These are phyloP conservation scores for Mercenaria mercenaria DNA, from an alignment of 1,140 invertebrate species.

Conservation along the genomic window DNA sequence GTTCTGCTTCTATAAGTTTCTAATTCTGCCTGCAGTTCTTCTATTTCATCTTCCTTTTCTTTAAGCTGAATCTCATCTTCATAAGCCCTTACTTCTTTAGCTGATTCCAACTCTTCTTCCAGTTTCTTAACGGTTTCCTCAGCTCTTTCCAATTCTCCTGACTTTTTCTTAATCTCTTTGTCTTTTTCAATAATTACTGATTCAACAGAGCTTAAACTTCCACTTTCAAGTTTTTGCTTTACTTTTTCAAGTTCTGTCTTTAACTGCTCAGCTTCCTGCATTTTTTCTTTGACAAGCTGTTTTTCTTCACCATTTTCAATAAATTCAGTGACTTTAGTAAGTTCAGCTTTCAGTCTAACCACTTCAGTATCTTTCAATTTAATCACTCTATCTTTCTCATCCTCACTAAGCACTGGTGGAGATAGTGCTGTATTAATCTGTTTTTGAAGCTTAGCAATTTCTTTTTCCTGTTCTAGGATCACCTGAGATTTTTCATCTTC, in stretches of 20 bases:
- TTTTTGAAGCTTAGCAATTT: constrained; percentile 45
- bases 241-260: constrained; percentile 21
- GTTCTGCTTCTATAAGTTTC: constrained; percentile 49
- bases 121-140: constrained; percentile 49
- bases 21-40: constrained; percentile 64
- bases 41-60: constrained; percentile 67
- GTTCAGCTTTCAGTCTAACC: constrained; percentile 14
- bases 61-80: constrained; percentile 55
- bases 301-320: constrained; percentile 41
- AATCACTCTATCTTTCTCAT: constrained; percentile 55
- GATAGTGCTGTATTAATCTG: constrained; percentile 30
- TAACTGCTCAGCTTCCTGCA: neutral
- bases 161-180: constrained; percentile 42
- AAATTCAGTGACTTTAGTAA: constrained; percentile 38
- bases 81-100: constrained; percentile 50
- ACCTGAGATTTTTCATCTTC: constrained; percentile 22
- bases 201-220: neutral
- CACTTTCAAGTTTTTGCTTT: constrained; percentile 32
- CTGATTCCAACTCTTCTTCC: constrained; percentile 58
- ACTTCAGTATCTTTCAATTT: constrained; percentile 57
- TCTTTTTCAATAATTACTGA: constrained; percentile 28
- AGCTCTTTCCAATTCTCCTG: constrained; percentile 37
- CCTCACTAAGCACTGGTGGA: no score
- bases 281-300: constrained; percentile 31
- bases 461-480: constrained; percentile 24